Evolutionary conservation across 2,888 invertebrate genomes (phyloP).

Genomic region (Leptodirus hochenwartii): DNA sequence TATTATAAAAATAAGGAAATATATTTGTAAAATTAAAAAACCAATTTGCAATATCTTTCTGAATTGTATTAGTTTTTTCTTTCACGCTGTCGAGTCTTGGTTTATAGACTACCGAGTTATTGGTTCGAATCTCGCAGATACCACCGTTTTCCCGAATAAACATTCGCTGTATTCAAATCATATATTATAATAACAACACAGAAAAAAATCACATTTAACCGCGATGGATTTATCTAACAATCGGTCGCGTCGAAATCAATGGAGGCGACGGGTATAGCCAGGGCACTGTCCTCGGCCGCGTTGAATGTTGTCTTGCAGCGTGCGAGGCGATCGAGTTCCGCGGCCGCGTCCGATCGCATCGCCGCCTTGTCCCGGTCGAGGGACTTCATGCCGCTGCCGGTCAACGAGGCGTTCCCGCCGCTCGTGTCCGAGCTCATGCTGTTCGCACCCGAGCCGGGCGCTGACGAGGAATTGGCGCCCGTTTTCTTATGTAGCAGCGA

Average conservation of each 20-base stretch:
- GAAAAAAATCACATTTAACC: too few species aligned
- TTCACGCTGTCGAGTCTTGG: too few species aligned
- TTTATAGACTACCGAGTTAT: too few species aligned
- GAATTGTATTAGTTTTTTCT: too few species aligned
- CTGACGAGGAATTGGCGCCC: constrained; percentile 49
- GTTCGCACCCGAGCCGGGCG: constrained; percentile 9
- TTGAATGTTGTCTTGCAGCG: constrained; percentile 44
- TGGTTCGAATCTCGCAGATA: too few species aligned
- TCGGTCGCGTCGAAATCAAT: constrained; percentile 37
- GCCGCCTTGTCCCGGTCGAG: constrained; percentile 45
- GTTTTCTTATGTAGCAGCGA: constrained; percentile 90
- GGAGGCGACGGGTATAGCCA: constrained; percentile 13
- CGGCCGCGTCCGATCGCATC: constrained; percentile 78
- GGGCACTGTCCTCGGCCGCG: constrained; percentile 14
- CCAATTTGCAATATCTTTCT: too few species aligned
- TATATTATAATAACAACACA: too few species aligned
- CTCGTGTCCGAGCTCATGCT: constrained; percentile 13
- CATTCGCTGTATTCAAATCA: too few species aligned
- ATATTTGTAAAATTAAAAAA: too few species aligned
- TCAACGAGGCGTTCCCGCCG: constrained; percentile 22
- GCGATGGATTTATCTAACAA: constrained; percentile 20
- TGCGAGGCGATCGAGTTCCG: constrained; percentile 78
- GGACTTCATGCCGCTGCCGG: constrained; percentile 9
- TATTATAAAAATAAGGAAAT: too few species aligned
- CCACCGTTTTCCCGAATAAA: too few species aligned